Evolutionary conservation across 2,797 vertebrate genomes (phyloP), one percentile per base, ranked within the genome.

Genomic region (Euthynnus affinis): DNA sequence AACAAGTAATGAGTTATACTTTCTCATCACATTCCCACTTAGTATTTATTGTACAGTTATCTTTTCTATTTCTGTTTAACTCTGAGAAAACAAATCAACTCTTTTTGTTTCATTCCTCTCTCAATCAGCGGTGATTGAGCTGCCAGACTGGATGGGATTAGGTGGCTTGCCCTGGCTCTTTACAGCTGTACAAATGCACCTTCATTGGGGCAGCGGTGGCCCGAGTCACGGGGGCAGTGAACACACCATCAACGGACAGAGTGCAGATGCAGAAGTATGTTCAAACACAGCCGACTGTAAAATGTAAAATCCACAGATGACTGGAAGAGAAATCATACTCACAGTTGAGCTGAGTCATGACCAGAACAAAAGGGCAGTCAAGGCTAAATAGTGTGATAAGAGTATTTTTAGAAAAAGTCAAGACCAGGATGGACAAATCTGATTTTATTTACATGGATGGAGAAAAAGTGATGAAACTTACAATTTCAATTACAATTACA

Each of bases 181-280:
- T 25, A 92, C 93, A 0, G 96, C 97, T 0, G 93, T 90, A 0
- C 97, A 98, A 90, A 94, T 99, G 60, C 98, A 98, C 79, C 94
- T 98, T 59, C 97, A 99, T 87, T 98, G 98, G 96, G 97, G 97
- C 17, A 95, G 91, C 49, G 92, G 90, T 0, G 90, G 92, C 0
- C 92, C 93, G 0, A 71, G 55, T 18, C 32, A 75, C 0, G 78
- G 78, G 0, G 97, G 98, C 0, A 97, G 97, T 0, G 98, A 99
- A 89, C 98, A 98, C 80, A 96, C 93, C 65, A 88, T 98, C 68
- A 91, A 98, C 0, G 93, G 96, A 0, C 85, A 85, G 55, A 92
- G 94, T 1, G 90, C 94, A n/a, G 93, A 95, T 0, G 97, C 96
- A 2, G 98, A 99, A 97, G 97, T 98, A 89, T 1, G 80, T 61